Conservation (phyloP, 1,140 invertebrate species). For the Pseudachorutes palmiensis region DNA sequence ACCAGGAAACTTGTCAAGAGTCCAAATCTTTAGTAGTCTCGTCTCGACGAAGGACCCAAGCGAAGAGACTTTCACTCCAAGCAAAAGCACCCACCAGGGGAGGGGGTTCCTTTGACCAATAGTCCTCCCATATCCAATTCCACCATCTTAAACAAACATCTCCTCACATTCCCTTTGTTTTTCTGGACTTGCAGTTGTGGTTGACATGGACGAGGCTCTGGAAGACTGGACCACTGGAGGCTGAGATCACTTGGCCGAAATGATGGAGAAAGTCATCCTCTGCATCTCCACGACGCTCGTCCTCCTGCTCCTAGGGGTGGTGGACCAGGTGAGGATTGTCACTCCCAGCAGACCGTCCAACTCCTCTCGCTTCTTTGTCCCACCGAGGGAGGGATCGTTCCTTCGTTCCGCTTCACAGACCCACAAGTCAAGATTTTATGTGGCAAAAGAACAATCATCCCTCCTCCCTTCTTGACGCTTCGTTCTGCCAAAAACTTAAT, state of each 20-base stretch:
- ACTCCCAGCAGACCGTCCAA: neutral
- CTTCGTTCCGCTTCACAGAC: conserved; percentile 1
- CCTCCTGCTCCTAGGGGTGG: neutral
- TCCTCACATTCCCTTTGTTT: too few species aligned
- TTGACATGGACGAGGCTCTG: too few species aligned
- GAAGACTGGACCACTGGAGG: too few species aligned
- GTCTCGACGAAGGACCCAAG: neutral
- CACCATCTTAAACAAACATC: neutral
- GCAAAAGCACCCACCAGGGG: neutral
- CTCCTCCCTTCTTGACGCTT: neutral
- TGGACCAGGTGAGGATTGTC: neutral
- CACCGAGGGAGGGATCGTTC: neutral
- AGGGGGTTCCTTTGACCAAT: neutral
- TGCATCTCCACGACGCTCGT: neutral
- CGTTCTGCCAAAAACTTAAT: neutral
- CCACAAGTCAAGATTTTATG: neutral
- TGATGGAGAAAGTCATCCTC: neutral
- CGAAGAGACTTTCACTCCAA: neutral
- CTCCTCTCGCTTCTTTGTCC: neutral
- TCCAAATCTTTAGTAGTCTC: neutral
- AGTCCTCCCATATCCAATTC: neutral
- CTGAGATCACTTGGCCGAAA: neutral
- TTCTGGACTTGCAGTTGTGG: too few species aligned
- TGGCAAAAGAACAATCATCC: too few species aligned
- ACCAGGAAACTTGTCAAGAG: conserved; percentile 2